These are phyloP conservation scores for Eristalinus sepulchralis DNA, from an alignment of 2,888 invertebrate genomes.

Conservation along the genomic window DNA sequence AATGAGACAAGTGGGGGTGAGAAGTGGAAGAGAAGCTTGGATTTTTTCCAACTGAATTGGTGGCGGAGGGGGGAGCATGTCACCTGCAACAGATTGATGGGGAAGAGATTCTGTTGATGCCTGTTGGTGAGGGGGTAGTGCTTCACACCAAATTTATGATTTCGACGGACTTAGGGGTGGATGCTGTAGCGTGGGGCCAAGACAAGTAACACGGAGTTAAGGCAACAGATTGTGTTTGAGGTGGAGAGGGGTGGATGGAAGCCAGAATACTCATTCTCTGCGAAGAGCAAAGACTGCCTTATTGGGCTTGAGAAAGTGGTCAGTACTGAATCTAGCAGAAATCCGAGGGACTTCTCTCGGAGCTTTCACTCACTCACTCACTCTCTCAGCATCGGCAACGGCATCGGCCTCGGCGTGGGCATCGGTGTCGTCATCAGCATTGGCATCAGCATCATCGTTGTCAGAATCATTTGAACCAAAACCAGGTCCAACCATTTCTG, in stretches of 20 bases:
- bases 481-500: no score
- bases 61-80: conserved; percentile 4
- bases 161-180: neutral
- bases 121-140: conserved; percentile 23
- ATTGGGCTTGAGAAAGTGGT: no score
- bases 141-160: conserved; percentile 19
- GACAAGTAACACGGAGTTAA: neutral
- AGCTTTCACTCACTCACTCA: no score
- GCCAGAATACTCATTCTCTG: no score
- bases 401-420: no score
- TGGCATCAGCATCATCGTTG: no score
- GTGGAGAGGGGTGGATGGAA: no score
- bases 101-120: conserved; percentile 21
- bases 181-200: neutral
- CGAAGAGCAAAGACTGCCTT: no score
- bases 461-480: no score
- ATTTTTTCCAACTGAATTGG: conserved; percentile 14
- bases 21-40: neutral
- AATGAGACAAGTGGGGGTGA: conserved; percentile 23
- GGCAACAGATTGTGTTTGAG: neutral
- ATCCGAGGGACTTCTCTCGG: no score
- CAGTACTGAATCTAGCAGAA: no score
- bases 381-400: neutral
- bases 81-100: conserved; percentile 13
- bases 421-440: no score